Conservation (phyloP, 2,797 vertebrate species). For the Prunella strophiata region DNA sequence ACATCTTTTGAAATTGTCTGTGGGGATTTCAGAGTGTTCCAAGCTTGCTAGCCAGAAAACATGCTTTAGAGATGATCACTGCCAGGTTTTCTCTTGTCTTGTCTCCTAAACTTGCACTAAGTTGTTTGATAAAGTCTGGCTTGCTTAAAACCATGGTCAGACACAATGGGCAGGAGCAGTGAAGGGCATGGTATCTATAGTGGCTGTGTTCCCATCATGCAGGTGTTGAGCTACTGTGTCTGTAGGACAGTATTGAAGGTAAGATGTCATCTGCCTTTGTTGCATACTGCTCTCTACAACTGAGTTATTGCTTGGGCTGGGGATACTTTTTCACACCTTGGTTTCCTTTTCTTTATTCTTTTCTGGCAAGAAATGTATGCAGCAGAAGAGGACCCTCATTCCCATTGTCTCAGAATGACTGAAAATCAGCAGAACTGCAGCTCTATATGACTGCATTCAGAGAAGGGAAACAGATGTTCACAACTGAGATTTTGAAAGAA, state of each 20-base stretch:
- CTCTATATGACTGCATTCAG: background rate
- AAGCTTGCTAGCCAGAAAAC: slow-evolving; percentile 14
- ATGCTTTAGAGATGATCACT: background rate
- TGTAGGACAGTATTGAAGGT: background rate
- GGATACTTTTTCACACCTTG: background rate
- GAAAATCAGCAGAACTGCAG: slow-evolving; percentile 10
- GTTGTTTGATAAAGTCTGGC: background rate
- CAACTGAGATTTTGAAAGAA: slow-evolving; percentile 4
- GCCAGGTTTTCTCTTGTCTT: background rate
- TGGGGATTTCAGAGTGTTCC: background rate
- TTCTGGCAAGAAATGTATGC: background rate
- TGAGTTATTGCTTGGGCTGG: background rate
- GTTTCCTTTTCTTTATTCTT: background rate
- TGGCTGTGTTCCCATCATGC: background rate
- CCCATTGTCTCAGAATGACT: background rate
- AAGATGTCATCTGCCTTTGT: background rate
- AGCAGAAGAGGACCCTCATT: background rate
- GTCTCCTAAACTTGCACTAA: background rate
- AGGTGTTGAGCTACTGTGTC: background rate
- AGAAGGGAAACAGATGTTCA: slow-evolving; percentile 53
- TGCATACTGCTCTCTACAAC: background rate
- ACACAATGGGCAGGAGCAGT: background rate
- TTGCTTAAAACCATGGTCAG: background rate
- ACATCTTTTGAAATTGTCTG: background rate
- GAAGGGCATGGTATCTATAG: background rate